Base-by-base conservation (phyloP, 2,797 vertebrate genomes). In the Triplophysa yarkandensis region DNA sequence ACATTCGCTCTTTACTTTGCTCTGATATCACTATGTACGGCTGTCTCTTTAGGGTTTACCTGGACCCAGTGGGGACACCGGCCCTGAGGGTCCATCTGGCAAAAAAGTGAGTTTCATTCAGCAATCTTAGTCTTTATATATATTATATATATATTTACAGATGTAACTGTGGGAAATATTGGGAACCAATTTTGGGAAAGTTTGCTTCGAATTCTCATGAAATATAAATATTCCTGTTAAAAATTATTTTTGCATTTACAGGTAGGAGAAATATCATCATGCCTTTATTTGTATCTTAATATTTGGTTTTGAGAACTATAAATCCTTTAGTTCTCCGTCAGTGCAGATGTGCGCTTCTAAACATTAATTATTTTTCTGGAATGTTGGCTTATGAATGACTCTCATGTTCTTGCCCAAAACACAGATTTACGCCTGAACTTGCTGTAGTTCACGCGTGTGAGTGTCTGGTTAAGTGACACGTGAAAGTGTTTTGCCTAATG, bases 71-170 rank as follows among this genome's bases (percentile, higher is more conserved):
- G 95, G 95, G 50, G 94, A 96, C 63, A 74, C 78, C 14, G 95
- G 95, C 30, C 86, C 90, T 65, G 92, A 95, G 84, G 95, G 95
- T 25, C 32, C 80, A 4, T 87, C 90, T 71, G 95, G 95, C 79
- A 89, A 85, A 88, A 96, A 96, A 89, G 95, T 93, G 86, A 90
- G 91, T 86, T 25, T 2, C 11, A 60, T 60, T 28, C 7, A 19
- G 57, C 41, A 41, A 61, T 48, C 2, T 16, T 41, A n/a, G n/a
- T n/a, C n/a, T n/a, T n/a, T n/a, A n/a, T n/a, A n/a, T n/a, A n/a
- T n/a, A n/a, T n/a, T n/a, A n/a, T n/a, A n/a, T n/a, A n/a, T n/a
- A n/a, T n/a, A n/a, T n/a, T n/a, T n/a, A n/a, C n/a, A n/a, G 19
- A 13, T 52, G 30, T 1, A 17, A 25, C 17, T 27, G 4, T 25